These are phyloP conservation scores for Montipora cactus DNA, from an alignment of 64 coral and sea anemone species.

Conservation along the genomic window DNA sequence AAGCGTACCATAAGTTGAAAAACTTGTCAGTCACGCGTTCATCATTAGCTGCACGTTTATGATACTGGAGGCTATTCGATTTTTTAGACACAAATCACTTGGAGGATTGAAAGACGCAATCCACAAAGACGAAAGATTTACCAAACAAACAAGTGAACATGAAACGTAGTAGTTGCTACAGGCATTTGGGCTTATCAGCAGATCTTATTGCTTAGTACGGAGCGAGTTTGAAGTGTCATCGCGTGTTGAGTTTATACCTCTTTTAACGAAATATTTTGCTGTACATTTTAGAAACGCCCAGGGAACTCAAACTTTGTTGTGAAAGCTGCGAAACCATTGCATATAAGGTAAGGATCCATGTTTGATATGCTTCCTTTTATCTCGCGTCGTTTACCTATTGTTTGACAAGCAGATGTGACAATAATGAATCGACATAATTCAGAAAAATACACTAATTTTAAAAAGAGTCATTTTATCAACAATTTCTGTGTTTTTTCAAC, in stretches of 20 bases:
- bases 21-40: constrained; percentile 17
- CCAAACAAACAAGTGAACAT: constrained; percentile 8
- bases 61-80: constrained; percentile 3
- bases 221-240: constrained; percentile 2
- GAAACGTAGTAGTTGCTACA: constrained; percentile 14
- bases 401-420: constrained; percentile 5
- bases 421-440: constrained; percentile 11
- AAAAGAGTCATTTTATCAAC: constrained; percentile 28
- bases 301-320: constrained; percentile 28
- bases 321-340: constrained; percentile 19
- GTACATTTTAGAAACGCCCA: constrained; percentile 8
- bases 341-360: constrained; percentile 18
- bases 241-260: constrained; percentile 24
- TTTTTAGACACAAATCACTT: constrained; percentile 15
- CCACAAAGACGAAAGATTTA: constrained; percentile 6
- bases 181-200: constrained; percentile 3
- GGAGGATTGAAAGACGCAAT: constrained; percentile 15
- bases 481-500: constrained; percentile 8
- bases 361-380: constrained; percentile 16
- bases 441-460: constrained; percentile 23
- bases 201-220: constrained; percentile 12
- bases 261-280: constrained; percentile 30
- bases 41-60: neutral
- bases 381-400: constrained; percentile 18
- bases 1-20: constrained; percentile 1